phyloP scores from a whole-genome alignment of 2,888 invertebrate species.

The Morpho deidamia region DNA sequence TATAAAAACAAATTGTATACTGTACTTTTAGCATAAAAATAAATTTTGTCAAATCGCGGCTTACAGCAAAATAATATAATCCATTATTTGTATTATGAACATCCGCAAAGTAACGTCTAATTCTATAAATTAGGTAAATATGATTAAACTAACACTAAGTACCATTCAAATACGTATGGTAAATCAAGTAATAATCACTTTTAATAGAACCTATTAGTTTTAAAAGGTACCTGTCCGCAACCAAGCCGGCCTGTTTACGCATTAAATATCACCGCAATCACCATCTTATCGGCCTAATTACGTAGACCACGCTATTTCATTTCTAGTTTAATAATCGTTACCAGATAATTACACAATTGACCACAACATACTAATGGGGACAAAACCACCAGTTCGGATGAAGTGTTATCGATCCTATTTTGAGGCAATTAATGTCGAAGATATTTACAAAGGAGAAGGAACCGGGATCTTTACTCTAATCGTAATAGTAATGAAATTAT shows the following conservation, averaged over 20 bases:
- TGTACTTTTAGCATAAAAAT: too few species aligned
- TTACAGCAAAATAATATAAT: too few species aligned
- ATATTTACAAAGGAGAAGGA: too few species aligned
- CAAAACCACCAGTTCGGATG: constrained; percentile 21
- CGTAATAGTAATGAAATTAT: too few species aligned
- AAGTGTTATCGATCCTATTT: constrained; percentile 19
- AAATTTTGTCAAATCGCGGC: too few species aligned
- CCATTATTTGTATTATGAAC: too few species aligned
- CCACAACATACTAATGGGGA: constrained; percentile 35
- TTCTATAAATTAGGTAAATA: too few species aligned
- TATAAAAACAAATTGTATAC: too few species aligned
- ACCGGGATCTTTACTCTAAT: too few species aligned
- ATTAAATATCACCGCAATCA: constrained; percentile 6
- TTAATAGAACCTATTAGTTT: not conserved
- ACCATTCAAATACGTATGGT: not conserved
- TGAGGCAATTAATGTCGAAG: not conserved
- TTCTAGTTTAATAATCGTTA: constrained; percentile 15
- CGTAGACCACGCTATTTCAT: constrained; percentile 28
- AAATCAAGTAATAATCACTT: not conserved
- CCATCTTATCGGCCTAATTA: constrained; percentile 22
- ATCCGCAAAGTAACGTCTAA: too few species aligned
- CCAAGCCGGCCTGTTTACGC: not conserved
- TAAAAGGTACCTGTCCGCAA: constrained; percentile 1
- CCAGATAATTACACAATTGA: constrained; percentile 37
- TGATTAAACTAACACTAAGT: too few species aligned